These are phyloP conservation scores for Gadopsis bispinosus DNA, from an alignment of 2,797 vertebrate genomes.

Conservation along the genomic window DNA sequence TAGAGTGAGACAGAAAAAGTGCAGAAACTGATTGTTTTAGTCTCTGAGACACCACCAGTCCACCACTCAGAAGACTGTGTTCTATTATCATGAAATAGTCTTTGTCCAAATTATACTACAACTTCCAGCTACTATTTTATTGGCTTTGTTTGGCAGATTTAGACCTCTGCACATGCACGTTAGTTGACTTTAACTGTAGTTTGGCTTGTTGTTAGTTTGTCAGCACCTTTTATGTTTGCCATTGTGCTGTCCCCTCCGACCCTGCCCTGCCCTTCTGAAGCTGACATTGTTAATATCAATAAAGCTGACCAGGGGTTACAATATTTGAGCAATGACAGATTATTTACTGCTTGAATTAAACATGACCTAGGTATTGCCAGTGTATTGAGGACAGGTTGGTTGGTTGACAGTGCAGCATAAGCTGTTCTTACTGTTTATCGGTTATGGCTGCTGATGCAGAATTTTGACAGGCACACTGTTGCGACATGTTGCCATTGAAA, in stretches of 20 bases:
- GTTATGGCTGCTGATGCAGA: slow-evolving; percentile 34
- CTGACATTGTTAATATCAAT: slow-evolving; percentile 27
- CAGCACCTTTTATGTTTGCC: background rate
- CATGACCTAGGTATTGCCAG: slow-evolving; percentile 9
- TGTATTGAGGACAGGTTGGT: slow-evolving; percentile 25
- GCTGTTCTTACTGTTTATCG: slow-evolving; percentile 13
- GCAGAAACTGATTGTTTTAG: background rate
- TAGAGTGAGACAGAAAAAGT: slow-evolving; percentile 24
- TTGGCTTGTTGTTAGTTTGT: background rate
- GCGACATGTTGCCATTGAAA: slow-evolving; percentile 39
- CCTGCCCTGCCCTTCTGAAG: slow-evolving; percentile 8
- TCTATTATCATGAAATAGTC: background rate
- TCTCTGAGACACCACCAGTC: background rate
- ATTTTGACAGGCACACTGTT: slow-evolving; percentile 23
- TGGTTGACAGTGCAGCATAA: slow-evolving; percentile 28
- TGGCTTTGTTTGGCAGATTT: background rate
- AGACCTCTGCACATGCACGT: background rate
- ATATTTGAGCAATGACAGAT: slow-evolving; percentile 8
- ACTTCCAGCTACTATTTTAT: background rate
- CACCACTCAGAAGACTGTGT: background rate
- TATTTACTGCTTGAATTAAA: slow-evolving; percentile 50
- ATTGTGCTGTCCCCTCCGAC: background rate
- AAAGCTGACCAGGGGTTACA: slow-evolving; percentile 20
- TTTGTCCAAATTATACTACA: background rate
- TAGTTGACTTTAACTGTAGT: background rate